phyloP scores from a whole-genome alignment of 2,888 invertebrate species.

The Pogonocherus hispidulus region DNA sequence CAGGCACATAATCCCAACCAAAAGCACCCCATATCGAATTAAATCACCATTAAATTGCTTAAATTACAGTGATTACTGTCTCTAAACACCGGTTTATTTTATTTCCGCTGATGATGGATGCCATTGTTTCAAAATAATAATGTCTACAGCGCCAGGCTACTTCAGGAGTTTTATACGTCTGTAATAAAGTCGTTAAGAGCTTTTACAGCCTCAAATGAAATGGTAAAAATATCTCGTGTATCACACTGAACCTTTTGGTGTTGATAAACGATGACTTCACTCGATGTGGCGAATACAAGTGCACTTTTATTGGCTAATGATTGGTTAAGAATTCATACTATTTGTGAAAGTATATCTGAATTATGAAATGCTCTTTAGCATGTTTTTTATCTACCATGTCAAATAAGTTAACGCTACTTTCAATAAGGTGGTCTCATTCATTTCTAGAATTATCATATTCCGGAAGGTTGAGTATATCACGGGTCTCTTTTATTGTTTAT shows the following conservation, averaged over 20 bases:
- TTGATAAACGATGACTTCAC: neutral
- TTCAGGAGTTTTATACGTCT: slow-evolving; percentile 47
- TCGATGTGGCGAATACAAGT: neutral
- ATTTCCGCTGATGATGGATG: slow-evolving; percentile 41
- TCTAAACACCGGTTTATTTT: slow-evolving; percentile 40
- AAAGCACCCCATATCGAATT: slow-evolving; percentile 41
- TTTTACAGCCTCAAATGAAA: slow-evolving; percentile 43
- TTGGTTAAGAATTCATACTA: too few species aligned
- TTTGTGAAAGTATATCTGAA: too few species aligned
- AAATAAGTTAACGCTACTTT: too few species aligned
- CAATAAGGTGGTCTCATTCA: too few species aligned
- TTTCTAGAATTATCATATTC: too few species aligned
- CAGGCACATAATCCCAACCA: slow-evolving; percentile 19
- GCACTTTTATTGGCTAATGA: too few species aligned
- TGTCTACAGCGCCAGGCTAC: slow-evolving; percentile 44
- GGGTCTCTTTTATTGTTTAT: too few species aligned
- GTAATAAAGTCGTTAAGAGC: slow-evolving; percentile 48
- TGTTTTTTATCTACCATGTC: too few species aligned
- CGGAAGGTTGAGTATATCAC: too few species aligned
- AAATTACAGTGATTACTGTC: slow-evolving; percentile 37
- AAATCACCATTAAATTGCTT: slow-evolving; percentile 41
- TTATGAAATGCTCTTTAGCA: too few species aligned
- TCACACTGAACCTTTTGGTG: slow-evolving; percentile 24
- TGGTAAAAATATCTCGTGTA: slow-evolving; percentile 43
- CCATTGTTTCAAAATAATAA: slow-evolving; percentile 46